Evolutionary conservation across 2,113 vertebrate genomes (phyloP).

Genomic region (Eleginops maclovinus): DNA sequence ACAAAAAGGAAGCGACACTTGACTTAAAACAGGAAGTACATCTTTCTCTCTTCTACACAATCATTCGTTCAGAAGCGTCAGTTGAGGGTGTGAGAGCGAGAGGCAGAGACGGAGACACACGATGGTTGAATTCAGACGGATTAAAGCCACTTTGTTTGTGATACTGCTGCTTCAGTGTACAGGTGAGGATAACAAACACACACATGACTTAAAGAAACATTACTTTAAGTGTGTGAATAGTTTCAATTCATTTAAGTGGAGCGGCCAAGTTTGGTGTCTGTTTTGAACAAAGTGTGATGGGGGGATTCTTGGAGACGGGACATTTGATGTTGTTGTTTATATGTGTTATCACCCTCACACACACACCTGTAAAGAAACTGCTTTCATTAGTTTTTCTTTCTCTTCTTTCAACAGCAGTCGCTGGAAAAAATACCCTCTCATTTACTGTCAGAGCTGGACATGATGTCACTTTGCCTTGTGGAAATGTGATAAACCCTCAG

Average conservation of each 20-base stretch:
- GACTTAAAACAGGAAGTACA: not conserved
- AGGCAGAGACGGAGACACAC: not conserved
- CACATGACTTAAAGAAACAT: not conserved
- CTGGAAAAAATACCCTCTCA: not conserved
- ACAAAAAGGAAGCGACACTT: not conserved
- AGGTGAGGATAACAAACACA: conserved; percentile 4
- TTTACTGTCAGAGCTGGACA: not conserved
- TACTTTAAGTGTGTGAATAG: not conserved
- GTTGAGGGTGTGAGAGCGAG: not conserved
- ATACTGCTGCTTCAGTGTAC: not conserved
- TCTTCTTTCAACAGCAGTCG: not conserved
- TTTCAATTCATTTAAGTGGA: not conserved
- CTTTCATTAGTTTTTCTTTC: not conserved
- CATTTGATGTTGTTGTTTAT: not conserved
- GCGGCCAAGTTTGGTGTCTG: not conserved
- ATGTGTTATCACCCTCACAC: not conserved
- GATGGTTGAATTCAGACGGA: not conserved
- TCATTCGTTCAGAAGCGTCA: not conserved
- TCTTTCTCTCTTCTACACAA: not conserved
- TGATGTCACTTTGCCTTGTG: conserved; percentile 11
- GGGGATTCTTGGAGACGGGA: not conserved
- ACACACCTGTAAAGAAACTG: not conserved
- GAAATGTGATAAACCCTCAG: not conserved
- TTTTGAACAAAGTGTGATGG: not conserved
- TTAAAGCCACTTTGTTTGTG: not conserved